Evolutionary conservation across 2,113 vertebrate genomes (phyloP), one percentile per base, ranked within the genome.

Genomic region (Gobio gobio): DNA sequence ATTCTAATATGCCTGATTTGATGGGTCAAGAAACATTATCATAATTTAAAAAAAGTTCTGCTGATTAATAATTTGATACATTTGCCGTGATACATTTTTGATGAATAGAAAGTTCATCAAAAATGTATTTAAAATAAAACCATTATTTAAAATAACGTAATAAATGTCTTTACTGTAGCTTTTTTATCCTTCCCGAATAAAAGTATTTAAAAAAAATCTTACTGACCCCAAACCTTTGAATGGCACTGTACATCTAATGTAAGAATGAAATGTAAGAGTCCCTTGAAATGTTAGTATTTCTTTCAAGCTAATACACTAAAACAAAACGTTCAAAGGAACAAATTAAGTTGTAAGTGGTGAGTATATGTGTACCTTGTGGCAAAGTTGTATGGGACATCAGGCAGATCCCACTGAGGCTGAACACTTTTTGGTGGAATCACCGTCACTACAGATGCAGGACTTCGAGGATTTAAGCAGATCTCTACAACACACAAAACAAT

Each of bases 321-420:
- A 56, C 12, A 40, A 29, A 13, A 64, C 0, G 10, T 26, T 56
- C 3, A 10, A 20, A 24, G 33, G 2, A 12, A 54, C 51, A 29
- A 51, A 51, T 16, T 49, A 49, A 45, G 29, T 2, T 73, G 26
- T 45, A 22, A 40, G 20, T 24, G 13, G 45, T 2, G 58, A 24
- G 72, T 66, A 75, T 74, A 75, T 74, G n/a, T 20, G 49, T 93
- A 98, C 97, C 97, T 97, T 86, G 93, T 94, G 83, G 89, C 89
- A 91, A 98, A 98, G 4, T 87, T 92, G 26, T 96, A 95, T 89
- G 90, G 93, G 86, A 98, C 94, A 20, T 95, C 94, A 43, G 97
- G 97, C 87, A 99, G 90, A 49, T 90, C 92, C 97, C 97, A 98
- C 82, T 97, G 95, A 58, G 95, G 92, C 29, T 93, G 95, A 36